Base-by-base conservation (phyloP, 2,888 invertebrate species). In the Syrphus vitripennis region DNA sequence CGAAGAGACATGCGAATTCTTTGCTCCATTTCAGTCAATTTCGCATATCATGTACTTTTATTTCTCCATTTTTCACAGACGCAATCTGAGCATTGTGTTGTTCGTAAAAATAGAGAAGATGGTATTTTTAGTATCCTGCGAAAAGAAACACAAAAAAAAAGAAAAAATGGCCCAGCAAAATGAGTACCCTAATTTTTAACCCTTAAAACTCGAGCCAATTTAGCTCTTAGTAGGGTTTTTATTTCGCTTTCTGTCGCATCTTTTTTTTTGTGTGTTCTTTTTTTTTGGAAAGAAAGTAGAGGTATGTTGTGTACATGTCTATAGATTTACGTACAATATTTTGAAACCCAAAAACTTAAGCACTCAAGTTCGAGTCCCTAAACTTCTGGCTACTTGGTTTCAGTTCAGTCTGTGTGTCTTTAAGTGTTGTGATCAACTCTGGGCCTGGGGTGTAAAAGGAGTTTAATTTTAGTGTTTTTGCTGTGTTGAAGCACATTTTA, bases 141-240 rank as follows among this genome's bases (percentile, higher is more conserved):
- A 71, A 57, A 29, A 40, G 40, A 53, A 55, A 76, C 12, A 57
- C 24, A 76, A 12, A 77, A 69, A 40, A 72, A 24, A 53, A n/a
- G 67, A 12, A 77, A 69, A 40, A 72, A 24, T 59, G 19, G 67
- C 63, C 70, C 76, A 37, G 67, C 12, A 21, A 67, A 67, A 67
- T 82, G 76, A 65, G 34, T 42, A 57, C 53, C 77, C 57, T 69
- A 65, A 65, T 65, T 82, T 76, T 76, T 31, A 82, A 76, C 77
- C 77, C 77, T 65, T 67, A 71, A 77, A 77, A 65, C 67, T 82
- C 57, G 31, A 67, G 82, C 77, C 82, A 82, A 82, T 82, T 82
- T 82, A 24, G 59, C 67, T 65, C 57, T 77, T 50, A 42, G 42
- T 31, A 21, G 45, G 50, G 50, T 50, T 67, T 50, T 45, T 31